Evolutionary conservation across 2,113 vertebrate genomes (phyloP), one percentile per base, ranked within the genome.

Genomic region (Apistogramma diplotaenia): DNA sequence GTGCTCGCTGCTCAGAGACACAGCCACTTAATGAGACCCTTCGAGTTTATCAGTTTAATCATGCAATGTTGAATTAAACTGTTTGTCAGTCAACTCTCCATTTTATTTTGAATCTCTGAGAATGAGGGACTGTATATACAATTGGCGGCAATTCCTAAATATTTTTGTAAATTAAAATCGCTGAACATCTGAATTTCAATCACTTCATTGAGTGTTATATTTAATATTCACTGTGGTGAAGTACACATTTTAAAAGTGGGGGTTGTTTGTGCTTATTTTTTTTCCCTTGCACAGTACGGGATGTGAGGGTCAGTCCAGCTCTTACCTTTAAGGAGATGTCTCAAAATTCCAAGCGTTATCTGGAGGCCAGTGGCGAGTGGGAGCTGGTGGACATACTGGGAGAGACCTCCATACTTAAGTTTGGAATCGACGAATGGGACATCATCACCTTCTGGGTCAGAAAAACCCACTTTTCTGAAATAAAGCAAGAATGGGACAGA

Each of bases 361-460:
- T 96, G 80, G 94, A 95, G 80, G 93, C 95, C 85, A 96, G 95
- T 49, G 96, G 96, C 59, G 95, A 96, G 84, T 95, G 92, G 95
- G 95, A 95, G 78, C 90, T 94, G 56, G 90, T 95, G 86, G 91
- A 92, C 58, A 94, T 94, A 61, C 79, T 95, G 72, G 94, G 93
- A 27, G 85, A 94, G 29, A 61, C 90, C 0, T 93, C 91, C 58
- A 93, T 96, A 72, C 90, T 95, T 53, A 87, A 91, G 29, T 96
- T 96, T 77, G 96, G 94, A 58, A 88, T 95, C 0, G 95, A 96
- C 2, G 95, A 96, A 88, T 96, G 95, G 95, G 96, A 96, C 92
- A 95, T 96, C 77, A 96, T 96, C 83, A 96, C 95, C 2, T 95
- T 96, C 80, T 96, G 96, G 95, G 95, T 95, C 73, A 95, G 70